Evolutionary conservation across 1,140 invertebrate species (phyloP), one percentile per base, ranked within the genome.

Genomic region (Drosophila mauritiana): DNA sequence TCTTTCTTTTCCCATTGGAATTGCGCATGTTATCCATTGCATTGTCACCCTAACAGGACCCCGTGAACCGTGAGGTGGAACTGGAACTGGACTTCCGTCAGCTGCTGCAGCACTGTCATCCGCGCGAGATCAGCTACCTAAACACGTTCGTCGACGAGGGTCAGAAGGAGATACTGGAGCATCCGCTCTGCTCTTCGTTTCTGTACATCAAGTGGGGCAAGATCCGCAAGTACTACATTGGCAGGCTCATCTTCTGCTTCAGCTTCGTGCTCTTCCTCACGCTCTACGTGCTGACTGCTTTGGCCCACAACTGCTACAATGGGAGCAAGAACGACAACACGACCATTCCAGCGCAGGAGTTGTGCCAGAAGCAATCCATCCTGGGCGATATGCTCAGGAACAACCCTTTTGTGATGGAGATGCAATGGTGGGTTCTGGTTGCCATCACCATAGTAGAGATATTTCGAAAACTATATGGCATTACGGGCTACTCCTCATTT

Each of bases 161-260:
- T 0, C 96, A 97, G 80, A 97, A 97, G 75, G 96, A 97, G 85
- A 95, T 97, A 13, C 90, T 97, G 1, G 93, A 96, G 54, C 97
- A 97, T 93, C 97, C 97, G 0, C 86, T 97, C 1, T 97, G 96
- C 80, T 96, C 96, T 4, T 96, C 96, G 0, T 97, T 97, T 91
- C 91, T 97, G 0, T 95, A 97, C 81, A 94, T 97, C 13, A 97
- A 97, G 91, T 98, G 97, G 97, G 95, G 97, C 74, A 97, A 97
- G 91, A 97, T 98, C 70, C 93, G 96, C n/a, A 96, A 96, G 91
- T 97, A 97, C 84, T 97, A 97, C 81, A 95, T 97, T 6, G 96
- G 95, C 1, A 93, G 96, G 61, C 92, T 97, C 58, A 93, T 97
- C 45, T 95, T 97, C 79, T 97, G 96, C 91, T 94, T 96, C 57